A percentile compares a stretch with the other conserved stretches of the same genome.
Evolutionary conservation across 1,140 invertebrate genomes (phyloP).

Genomic region (Plutomurus gul): DNA sequence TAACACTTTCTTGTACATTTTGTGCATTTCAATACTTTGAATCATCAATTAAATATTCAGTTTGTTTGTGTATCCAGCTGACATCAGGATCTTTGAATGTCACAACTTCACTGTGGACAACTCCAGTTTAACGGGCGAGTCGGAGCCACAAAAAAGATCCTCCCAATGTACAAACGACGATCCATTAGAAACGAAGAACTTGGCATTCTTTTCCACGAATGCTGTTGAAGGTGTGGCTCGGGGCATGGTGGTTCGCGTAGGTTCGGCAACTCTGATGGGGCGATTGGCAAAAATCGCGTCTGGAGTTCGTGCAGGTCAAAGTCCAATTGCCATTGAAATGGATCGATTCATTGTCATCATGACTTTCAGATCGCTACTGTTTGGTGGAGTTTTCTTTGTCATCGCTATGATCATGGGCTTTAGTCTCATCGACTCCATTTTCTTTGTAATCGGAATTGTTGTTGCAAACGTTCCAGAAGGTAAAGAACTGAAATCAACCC

Average conservation of each 20-base stretch:
- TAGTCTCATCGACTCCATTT: slow-evolving; percentile 71
- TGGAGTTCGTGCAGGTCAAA: slow-evolving; percentile 72
- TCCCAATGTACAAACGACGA: slow-evolving; percentile 38
- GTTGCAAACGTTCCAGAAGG: slow-evolving; percentile 73
- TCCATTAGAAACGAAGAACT: slow-evolving; percentile 56
- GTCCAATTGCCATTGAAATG: slow-evolving; percentile 83
- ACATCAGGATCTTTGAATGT: slow-evolving; percentile 58
- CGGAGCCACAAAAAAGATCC: slow-evolving; percentile 50
- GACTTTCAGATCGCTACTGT: slow-evolving; percentile 74
- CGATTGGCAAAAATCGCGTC: slow-evolving; percentile 79
- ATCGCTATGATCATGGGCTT: slow-evolving; percentile 71
- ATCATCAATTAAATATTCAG: no score
- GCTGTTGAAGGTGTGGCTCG: slow-evolving; percentile 66
- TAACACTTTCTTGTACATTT: no score
- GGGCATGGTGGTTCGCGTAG: slow-evolving; percentile 78
- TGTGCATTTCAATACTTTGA: not conserved
- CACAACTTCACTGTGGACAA: slow-evolving; percentile 55
- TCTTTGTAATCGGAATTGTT: slow-evolving; percentile 82
- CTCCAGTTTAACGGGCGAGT: slow-evolving; percentile 51
- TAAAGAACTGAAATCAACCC: slow-evolving; percentile 29
- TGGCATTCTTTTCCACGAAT: slow-evolving; percentile 62
- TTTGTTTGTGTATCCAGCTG: no score
- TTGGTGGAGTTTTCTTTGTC: slow-evolving; percentile 63
- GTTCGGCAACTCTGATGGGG: slow-evolving; percentile 83
- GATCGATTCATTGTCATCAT: slow-evolving; percentile 81